Percentiles rank a stretch among this genome's conserved stretches.
phyloP scores from a whole-genome alignment of 92 coral and sea anemone species.

The Meandrina meandrites region DNA sequence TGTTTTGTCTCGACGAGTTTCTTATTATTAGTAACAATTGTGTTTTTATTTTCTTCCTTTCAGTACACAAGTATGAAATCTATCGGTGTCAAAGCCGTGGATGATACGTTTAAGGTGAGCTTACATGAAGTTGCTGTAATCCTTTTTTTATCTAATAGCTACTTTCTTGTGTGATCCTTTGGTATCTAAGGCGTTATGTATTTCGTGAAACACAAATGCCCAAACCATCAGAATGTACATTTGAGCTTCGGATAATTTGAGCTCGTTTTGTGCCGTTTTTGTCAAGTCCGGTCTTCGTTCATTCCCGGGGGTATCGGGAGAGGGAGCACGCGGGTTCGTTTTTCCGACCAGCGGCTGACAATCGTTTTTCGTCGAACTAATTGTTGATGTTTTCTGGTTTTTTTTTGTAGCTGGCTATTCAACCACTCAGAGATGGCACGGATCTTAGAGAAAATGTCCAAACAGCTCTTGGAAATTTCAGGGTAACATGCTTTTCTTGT shows the following conservation, averaged over 20 bases:
- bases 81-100: slow-evolving; percentile 90
- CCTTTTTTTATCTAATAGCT: not conserved
- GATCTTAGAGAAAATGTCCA: slow-evolving; percentile 97
- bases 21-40: not conserved
- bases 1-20: not conserved
- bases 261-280: too few relatives aligned
- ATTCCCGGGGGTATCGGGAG: too few relatives aligned
- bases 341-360: too few relatives aligned
- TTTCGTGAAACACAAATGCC: too few relatives aligned
- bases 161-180: not conserved
- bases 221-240: too few relatives aligned
- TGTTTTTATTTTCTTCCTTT: not conserved
- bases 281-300: too few relatives aligned
- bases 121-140: not conserved
- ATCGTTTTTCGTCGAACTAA: too few relatives aligned
- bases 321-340: too few relatives aligned
- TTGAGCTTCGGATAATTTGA: too few relatives aligned
- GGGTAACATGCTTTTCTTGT: slow-evolving; percentile 51
- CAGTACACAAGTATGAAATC: slow-evolving; percentile 99
- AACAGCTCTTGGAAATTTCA: slow-evolving; percentile 84
- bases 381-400: not conserved
- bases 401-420: slow-evolving; percentile 85
- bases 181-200: too few relatives aligned
- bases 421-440: slow-evolving; percentile 95
- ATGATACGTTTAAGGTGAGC: slow-evolving; percentile 94